Base-by-base conservation (phyloP, 2,797 vertebrate genomes). In the Sebastes melanostomus region DNA sequence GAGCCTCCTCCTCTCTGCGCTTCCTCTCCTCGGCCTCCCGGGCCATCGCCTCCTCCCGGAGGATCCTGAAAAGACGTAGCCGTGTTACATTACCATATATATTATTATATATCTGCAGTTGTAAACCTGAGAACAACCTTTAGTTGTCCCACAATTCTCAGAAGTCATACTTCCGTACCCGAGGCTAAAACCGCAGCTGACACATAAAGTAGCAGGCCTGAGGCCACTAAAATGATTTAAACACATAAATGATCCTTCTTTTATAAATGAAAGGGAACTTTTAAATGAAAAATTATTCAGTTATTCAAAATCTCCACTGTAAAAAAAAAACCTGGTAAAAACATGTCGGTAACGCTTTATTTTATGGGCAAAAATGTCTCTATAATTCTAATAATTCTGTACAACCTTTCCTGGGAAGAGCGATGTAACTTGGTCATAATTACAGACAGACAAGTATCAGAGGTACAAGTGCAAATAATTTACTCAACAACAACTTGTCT, bases 1-100 rank as follows among this genome's bases (percentile, higher is more conserved):
- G 93, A 0, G 96, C 97, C 88, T 97, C 97, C 13, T 97, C 97
- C 82, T 98, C 96, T 25, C 95, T 84, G 77, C 93, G 94, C 2
- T 90, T 96, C 86, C 96, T 96, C 90, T 98, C 97, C 90, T 98
- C 97, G 0, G 92, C 97, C 2, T 96, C 97, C 61, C 91, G 95
- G 1, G 86, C 94, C 34, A 94, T 93, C 16, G 93, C 96, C 91
- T 98, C 96, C 92, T 98, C 97, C 36, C 95, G 93, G 75, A 94
- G 91, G 70, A 91, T 81, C 92, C 97, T 98, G 86, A 0, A 29
- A 22, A 27, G 7, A 76, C 0, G 8, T 0, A n/a, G 56, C 14
- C 1, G 7, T 9, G 34, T 86, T 58, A 74, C 2, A 42, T 42
- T 42, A 42, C 14, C 14, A 42, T 42, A 42, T 42, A 42, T 42